These are phyloP conservation scores for Tineola bisselliella DNA, from an alignment of 2,888 invertebrate species.

Conservation along the genomic window DNA sequence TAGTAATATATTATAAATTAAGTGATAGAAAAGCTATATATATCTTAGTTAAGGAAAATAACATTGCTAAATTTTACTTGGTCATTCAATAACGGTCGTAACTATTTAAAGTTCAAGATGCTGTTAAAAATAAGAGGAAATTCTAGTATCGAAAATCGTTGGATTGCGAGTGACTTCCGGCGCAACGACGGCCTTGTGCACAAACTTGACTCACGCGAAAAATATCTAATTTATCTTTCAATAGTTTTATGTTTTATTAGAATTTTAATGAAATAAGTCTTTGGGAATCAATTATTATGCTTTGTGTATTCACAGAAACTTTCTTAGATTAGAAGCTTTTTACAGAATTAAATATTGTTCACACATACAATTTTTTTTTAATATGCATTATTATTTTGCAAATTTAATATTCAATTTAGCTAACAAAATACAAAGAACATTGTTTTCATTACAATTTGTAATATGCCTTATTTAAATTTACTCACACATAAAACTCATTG, in stretches of 20 bases:
- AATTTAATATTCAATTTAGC: no score
- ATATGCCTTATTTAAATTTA: neutral
- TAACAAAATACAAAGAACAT: no score
- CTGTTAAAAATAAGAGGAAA: neutral
- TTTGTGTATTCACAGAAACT: no score
- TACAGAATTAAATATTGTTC: no score
- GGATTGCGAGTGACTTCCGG: conserved; percentile 2
- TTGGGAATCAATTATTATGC: neutral
- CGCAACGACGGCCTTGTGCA: neutral
- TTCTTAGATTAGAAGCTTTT: no score
- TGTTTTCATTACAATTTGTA: no score
- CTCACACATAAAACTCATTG: conserved; percentile 1
- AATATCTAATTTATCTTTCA: neutral
- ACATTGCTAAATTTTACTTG: no score
- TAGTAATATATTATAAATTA: no score
- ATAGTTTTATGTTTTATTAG: neutral
- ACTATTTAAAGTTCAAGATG: neutral
- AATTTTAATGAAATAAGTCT: neutral
- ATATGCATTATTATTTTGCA: no score
- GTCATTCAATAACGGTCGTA: neutral
- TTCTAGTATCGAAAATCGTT: neutral
- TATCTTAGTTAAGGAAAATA: no score
- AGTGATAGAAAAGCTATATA: no score
- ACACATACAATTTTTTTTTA: no score
- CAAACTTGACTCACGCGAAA: neutral